Evolutionary conservation across 2,888 invertebrate genomes (phyloP).

Genomic region (Drosophila borealis): DNA sequence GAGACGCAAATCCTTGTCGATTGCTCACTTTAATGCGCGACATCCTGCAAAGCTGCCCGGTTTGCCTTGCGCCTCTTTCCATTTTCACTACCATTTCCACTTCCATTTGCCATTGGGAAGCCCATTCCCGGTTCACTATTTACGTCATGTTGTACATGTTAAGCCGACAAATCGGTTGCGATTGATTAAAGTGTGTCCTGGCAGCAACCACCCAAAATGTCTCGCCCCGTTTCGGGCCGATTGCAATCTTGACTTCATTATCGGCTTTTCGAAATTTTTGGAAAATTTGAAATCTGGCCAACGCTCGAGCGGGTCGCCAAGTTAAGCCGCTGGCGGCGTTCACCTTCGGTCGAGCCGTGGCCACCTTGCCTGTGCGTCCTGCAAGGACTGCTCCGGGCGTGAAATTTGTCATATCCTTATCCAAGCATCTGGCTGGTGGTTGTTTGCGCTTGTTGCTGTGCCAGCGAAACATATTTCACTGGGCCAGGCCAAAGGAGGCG

Average conservation of each 20-base stretch:
- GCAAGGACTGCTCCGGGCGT: conserved; percentile 52
- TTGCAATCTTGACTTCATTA: conserved; percentile 76
- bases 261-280: conserved; percentile 58
- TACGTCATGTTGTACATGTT: conserved; percentile 82
- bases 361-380: conserved; percentile 29
- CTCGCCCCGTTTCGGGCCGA: conserved; percentile 36
- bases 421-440: conserved; percentile 49
- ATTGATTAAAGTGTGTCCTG: conserved; percentile 83
- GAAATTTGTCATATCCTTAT: conserved; percentile 79
- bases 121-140: conserved; percentile 53
- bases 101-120: conserved; percentile 8
- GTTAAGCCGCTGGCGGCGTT: conserved; percentile 75
- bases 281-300: conserved; percentile 42
- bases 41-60: conserved; percentile 46
- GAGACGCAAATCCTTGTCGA: conserved; percentile 71
- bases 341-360: conserved; percentile 43
- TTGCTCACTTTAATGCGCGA: conserved; percentile 76
- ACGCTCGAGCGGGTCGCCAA: conserved; percentile 42
- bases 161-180: conserved; percentile 84
- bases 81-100: neutral
- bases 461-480: conserved; percentile 45
- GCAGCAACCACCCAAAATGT: conserved; percentile 10
- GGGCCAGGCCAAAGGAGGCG: conserved; percentile 62
- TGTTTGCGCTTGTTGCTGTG: conserved; percentile 34
- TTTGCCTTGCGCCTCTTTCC: neutral